Conservation (phyloP, 2,888 invertebrate genomes). For the Aphrophora alni region DNA sequence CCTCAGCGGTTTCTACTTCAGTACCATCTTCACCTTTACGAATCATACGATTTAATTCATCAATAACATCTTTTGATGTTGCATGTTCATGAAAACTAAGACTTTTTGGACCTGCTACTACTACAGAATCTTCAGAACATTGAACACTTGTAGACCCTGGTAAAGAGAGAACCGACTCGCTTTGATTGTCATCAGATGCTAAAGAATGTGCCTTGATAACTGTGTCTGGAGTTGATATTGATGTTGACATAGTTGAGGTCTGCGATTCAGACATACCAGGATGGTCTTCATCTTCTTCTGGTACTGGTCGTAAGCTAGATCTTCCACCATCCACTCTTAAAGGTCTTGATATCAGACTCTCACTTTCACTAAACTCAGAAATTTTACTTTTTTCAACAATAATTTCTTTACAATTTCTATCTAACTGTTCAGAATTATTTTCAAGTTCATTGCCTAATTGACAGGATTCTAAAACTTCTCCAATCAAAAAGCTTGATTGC, state of each 20-base stretch:
- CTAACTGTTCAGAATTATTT: neutral
- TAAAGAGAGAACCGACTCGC: conserved; percentile 7
- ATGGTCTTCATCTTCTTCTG: conserved; percentile 66
- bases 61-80: conserved; percentile 77
- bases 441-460: neutral
- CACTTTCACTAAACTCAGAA: neutral
- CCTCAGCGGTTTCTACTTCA: conserved; percentile 33
- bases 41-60: conserved; percentile 72
- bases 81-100: conserved; percentile 76
- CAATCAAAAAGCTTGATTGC: neutral
- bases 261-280: conserved; percentile 65
- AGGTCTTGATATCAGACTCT: conserved; percentile 17
- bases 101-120: conserved; percentile 56
- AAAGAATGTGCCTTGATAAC: conserved; percentile 26
- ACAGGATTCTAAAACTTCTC: neutral
- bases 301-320: conserved; percentile 64
- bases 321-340: conserved; percentile 43
- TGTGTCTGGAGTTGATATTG: conserved; percentile 67
- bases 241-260: conserved; percentile 71
- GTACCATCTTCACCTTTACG: conserved; percentile 62
- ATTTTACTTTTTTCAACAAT: neutral
- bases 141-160: conserved; percentile 13
- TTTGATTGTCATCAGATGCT: conserved; percentile 25
- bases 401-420: neutral
- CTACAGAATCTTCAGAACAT: conserved; percentile 34